Conservation (phyloP, 2,888 invertebrate species). For the Drosophila demipolita region DNA sequence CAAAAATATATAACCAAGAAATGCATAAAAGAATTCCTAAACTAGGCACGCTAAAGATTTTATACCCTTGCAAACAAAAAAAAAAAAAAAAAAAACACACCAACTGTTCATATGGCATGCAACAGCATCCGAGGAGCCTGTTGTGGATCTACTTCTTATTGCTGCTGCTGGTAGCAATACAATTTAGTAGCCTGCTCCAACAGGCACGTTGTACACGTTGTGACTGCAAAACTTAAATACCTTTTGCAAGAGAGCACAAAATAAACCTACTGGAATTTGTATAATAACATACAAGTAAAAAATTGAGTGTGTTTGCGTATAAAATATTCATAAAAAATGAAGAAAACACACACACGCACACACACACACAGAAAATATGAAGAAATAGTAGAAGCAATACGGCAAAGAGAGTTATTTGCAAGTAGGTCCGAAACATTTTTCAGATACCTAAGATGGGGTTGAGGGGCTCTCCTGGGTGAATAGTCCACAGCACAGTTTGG, state of each 20-base stretch:
- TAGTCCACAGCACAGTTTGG: conserved; percentile 34
- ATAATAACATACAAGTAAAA: conserved; percentile 37
- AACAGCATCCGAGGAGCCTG: not conserved
- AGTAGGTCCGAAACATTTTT: conserved; percentile 33
- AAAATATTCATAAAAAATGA: conserved; percentile 54
- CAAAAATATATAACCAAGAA: conserved; percentile 5
- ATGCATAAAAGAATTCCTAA: too few relatives aligned
- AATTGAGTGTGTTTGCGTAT: conserved; percentile 8
- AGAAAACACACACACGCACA: conserved; percentile 27
- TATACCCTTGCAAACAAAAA: not conserved
- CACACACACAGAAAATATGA: conserved; percentile 40
- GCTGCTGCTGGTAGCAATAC: not conserved
- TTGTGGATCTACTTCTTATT: not conserved
- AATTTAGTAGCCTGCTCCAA: not conserved
- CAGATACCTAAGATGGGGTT: not conserved
- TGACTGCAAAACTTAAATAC: not conserved
- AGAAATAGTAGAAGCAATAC: conserved; percentile 41
- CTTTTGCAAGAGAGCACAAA: not conserved
- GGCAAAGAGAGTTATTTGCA: conserved; percentile 36
- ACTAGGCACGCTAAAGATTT: not conserved
- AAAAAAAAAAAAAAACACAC: not conserved
- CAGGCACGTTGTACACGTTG: not conserved
- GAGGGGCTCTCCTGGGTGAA: not conserved
- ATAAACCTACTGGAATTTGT: conserved; percentile 43
- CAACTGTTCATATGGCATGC: not conserved